Base-by-base conservation (phyloP, 1,140 invertebrate species). In the Tetramorium alpestre region DNA sequence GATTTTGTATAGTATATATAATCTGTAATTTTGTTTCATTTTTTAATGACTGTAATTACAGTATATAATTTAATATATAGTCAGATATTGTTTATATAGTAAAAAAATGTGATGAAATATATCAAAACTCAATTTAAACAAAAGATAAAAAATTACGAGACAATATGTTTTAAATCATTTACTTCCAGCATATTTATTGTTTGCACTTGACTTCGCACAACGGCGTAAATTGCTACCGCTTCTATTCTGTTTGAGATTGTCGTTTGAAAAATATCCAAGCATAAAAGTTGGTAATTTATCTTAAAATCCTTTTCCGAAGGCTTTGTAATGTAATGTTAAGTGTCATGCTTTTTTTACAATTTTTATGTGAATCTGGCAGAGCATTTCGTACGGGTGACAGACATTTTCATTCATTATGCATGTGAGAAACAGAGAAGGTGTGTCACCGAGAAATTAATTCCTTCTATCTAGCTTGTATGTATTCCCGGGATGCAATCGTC, bases 361-460 rank as follows among this genome's bases (percentile, higher is more conserved):
- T 38, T 41, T 54, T 3, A 1, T 28, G 8, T 25, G 22, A 80
- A 54, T 7, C n/a, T 4, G 13, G 22, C 8, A 54, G 3, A 33
- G 4, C 33, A 44, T 44, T 60, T 10, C 22, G 13, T 62, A 64
- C 7, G n/a, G 8, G 0, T 18, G 28, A 65, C 2, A 33, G 25
- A 76, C 25, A 25, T 44, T 70, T 70, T 58, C 62, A 54, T 69
- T 58, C 10, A 69, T 81, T 69, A 69, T 56, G 7, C 49, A 81
- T 44, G n/a, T 70, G 64, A 56, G 8, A 70, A 78, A 81, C 64
- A 47, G n/a, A 38, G 13, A 33, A 44, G 28, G 44, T 54, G 33
- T 38, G 25, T 44, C 4, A 28, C 28, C 1, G 33, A 70, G 47
- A 81, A 69, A 82, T 82, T 82, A 70, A 82, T 82, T 70, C 16